These are phyloP conservation scores for Myripristis jacobus DNA, from an alignment of 2,797 vertebrate species.

Conservation along the genomic window DNA sequence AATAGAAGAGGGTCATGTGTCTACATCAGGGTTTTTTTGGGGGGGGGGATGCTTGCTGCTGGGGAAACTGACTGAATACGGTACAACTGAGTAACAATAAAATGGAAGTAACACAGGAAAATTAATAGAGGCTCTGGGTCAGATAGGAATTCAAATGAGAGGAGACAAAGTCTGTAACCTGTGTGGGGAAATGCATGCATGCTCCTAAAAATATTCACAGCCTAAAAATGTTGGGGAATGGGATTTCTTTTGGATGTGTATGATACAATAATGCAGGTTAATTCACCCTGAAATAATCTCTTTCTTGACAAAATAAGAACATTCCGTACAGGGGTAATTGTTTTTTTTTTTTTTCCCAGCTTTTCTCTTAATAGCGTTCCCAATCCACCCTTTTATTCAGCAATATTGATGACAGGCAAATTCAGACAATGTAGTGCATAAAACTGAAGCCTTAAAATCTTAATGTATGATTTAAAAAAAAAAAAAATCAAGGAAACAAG, in stretches of 20 bases:
- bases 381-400: too few relatives aligned
- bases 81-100: background rate
- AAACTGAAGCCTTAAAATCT: too few relatives aligned
- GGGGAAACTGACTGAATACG: background rate
- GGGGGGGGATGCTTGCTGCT: background rate
- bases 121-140: background rate
- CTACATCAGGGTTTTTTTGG: conserved; percentile 11
- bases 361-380: too few relatives aligned
- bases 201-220: background rate
- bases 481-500: too few relatives aligned
- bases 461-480: too few relatives aligned
- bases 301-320: too few relatives aligned
- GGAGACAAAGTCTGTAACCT: background rate
- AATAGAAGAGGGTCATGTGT: conserved; percentile 31
- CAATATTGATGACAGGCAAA: too few relatives aligned
- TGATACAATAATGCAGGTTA: background rate
- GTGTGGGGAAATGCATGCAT: background rate
- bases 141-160: conserved; percentile 1
- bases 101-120: background rate
- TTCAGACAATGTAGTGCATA: too few relatives aligned
- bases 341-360: too few relatives aligned
- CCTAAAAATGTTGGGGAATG: background rate
- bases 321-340: background rate
- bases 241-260: background rate
- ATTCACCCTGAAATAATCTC: background rate